These are phyloP conservation scores for Eueides isabella DNA, from an alignment of 1,140 invertebrate species.

Conservation along the genomic window DNA sequence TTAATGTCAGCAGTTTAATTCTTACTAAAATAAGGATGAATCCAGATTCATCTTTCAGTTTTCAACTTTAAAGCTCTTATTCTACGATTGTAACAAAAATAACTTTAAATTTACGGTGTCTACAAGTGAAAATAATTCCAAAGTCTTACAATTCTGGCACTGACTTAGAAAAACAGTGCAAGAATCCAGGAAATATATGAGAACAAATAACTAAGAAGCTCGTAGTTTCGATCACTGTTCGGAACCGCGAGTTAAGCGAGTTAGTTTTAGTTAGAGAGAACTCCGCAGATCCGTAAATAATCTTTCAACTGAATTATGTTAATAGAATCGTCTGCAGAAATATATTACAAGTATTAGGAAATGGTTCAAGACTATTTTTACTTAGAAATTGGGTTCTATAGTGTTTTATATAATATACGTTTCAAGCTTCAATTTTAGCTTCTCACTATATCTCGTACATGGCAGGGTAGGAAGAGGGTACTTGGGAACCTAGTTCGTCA, in stretches of 20 bases:
- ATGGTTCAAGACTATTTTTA: neutral
- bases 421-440: neutral
- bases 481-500: no score
- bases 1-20: no score
- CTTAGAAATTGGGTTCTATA: neutral
- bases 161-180: slow-evolving; percentile 9
- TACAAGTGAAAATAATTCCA: neutral
- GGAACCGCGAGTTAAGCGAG: slow-evolving; percentile 19
- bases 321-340: slow-evolving; percentile 16
- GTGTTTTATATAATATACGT: neutral
- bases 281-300: slow-evolving; percentile 14
- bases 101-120: neutral
- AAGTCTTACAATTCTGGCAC: neutral
- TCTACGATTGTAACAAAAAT: no score
- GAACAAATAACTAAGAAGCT: slow-evolving; percentile 26
- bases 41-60: no score
- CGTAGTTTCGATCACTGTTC: slow-evolving; percentile 11
- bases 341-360: slow-evolving; percentile 6
- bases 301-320: slow-evolving; percentile 10
- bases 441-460: no score
- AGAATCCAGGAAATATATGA: slow-evolving; percentile 15
- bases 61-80: no score
- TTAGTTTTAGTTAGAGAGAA: slow-evolving; percentile 22
- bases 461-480: no score
- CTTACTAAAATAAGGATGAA: no score